Conservation (phyloP, 2,888 invertebrate species). For the Micropterix aruncella region DNA sequence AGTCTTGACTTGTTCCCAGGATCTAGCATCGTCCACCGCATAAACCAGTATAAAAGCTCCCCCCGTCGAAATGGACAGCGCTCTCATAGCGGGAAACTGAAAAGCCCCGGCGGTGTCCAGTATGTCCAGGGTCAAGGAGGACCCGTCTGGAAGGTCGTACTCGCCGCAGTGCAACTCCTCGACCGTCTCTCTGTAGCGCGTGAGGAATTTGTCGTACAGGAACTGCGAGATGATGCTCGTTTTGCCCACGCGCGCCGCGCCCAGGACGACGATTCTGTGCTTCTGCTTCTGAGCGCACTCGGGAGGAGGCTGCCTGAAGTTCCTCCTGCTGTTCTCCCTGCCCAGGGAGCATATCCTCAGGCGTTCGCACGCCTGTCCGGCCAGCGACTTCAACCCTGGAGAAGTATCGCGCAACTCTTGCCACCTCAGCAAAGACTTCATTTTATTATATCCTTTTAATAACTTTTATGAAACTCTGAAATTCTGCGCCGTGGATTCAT, state of each 20-base stretch:
- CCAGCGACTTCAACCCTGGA: slow-evolving; percentile 2
- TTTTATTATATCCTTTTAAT: no score
- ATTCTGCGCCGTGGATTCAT: no score
- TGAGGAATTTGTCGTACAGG: slow-evolving; percentile 38
- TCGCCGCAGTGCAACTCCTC: slow-evolving; percentile 44
- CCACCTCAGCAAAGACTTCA: slow-evolving; percentile 3
- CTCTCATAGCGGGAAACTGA: slow-evolving; percentile 64
- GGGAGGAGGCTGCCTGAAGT: not conserved
- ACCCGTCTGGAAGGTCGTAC: slow-evolving; percentile 25
- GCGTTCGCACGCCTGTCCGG: slow-evolving; percentile 2
- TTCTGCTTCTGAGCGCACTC: slow-evolving; percentile 8
- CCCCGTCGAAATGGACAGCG: slow-evolving; percentile 56
- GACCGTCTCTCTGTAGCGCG: slow-evolving; percentile 45
- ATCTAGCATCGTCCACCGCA: slow-evolving; percentile 42
- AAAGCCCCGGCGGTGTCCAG: slow-evolving; percentile 54
- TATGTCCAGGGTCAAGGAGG: slow-evolving; percentile 47
- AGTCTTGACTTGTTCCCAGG: slow-evolving; percentile 39
- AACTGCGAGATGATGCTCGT: slow-evolving; percentile 45
- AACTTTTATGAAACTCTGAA: no score
- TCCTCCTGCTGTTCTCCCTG: not conserved
- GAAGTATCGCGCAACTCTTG: slow-evolving; percentile 3
- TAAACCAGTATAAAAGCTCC: slow-evolving; percentile 63
- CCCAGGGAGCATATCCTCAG: slow-evolving; percentile 4
- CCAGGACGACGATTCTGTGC: slow-evolving; percentile 25
- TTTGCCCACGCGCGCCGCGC: slow-evolving; percentile 41